These are phyloP conservation scores for Girardinichthys multiradiatus DNA, from an alignment of 2,113 vertebrate species.

Conservation along the genomic window DNA sequence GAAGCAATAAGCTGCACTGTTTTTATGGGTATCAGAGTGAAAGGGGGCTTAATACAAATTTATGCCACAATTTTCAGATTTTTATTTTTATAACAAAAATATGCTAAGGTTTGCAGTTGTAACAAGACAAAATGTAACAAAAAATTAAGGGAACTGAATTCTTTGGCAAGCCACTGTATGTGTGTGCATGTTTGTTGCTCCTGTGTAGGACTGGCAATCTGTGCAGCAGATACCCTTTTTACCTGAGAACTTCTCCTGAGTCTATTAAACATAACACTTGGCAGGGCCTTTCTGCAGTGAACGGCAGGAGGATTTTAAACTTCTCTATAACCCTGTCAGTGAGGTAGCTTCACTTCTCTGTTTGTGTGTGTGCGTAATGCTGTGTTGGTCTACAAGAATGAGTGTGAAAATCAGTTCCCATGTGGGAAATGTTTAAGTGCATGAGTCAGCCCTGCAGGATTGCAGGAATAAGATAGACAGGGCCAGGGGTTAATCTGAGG, in stretches of 20 bases:
- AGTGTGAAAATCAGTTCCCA: conserved; percentile 11
- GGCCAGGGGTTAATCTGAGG: conserved; percentile 73
- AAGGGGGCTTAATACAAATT: neutral
- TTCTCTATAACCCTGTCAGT: conserved; percentile 66
- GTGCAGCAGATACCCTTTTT: neutral
- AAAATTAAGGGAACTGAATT: no score
- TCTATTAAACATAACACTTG: conserved; percentile 50
- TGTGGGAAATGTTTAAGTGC: conserved; percentile 42
- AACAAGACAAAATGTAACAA: no score
- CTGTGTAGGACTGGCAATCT: neutral
- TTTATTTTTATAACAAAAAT: no score
- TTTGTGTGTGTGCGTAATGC: neutral
- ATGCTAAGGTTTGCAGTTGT: no score
- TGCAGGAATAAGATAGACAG: conserved; percentile 51
- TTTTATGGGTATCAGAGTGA: no score
- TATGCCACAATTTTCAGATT: no score
- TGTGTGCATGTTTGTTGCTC: neutral
- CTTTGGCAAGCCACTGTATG: no score
- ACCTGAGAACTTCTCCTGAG: conserved; percentile 5
- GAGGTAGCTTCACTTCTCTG: conserved; percentile 25
- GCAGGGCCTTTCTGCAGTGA: conserved; percentile 39
- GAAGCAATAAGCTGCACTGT: no score
- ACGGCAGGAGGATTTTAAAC: conserved; percentile 40
- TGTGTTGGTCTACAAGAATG: neutral
- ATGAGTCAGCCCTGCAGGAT: conserved; percentile 58